Conservation (phyloP, 2,888 invertebrate species). For the Thereva nobilitata region DNA sequence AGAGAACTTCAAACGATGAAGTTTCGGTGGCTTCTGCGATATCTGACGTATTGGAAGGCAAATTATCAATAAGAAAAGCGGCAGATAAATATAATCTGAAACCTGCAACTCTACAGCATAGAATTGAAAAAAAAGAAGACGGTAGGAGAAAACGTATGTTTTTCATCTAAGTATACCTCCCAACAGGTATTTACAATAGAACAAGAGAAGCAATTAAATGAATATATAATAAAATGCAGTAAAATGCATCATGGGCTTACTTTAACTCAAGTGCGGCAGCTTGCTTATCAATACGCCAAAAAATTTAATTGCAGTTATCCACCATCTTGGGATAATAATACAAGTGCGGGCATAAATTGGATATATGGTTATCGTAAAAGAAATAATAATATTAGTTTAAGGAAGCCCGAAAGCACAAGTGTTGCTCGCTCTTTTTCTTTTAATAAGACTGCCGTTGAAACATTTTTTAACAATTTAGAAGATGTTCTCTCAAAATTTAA, state of each 20-base stretch:
- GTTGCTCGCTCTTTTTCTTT: conserved; percentile 15
- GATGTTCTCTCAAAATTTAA: conserved; percentile 2
- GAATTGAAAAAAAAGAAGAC: conserved; percentile 7
- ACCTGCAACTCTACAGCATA: conserved; percentile 17
- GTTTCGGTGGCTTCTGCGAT: conserved; percentile 15
- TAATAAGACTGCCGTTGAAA: conserved; percentile 16
- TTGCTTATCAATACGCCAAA: background rate
- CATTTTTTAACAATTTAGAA: conserved; percentile 20
- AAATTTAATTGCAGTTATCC: conserved; percentile 12
- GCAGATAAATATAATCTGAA: conserved; percentile 11
- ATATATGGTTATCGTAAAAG: conserved; percentile 13
- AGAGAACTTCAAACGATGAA: conserved; percentile 8
- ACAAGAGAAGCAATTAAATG: too few relatives aligned
- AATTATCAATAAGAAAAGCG: conserved; percentile 16
- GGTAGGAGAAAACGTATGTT: too few relatives aligned
- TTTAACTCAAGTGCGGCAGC: too few relatives aligned
- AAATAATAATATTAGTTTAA: conserved; percentile 2
- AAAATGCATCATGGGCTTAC: too few relatives aligned
- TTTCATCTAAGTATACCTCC: too few relatives aligned
- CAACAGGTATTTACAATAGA: too few relatives aligned
- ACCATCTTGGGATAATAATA: conserved; percentile 14
- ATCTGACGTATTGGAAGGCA: conserved; percentile 8
- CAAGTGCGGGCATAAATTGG: conserved; percentile 8
- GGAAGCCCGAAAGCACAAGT: background rate
- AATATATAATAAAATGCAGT: too few relatives aligned